Conservation (phyloP, 2,888 invertebrate species). For the Nysson spinosus region DNA sequence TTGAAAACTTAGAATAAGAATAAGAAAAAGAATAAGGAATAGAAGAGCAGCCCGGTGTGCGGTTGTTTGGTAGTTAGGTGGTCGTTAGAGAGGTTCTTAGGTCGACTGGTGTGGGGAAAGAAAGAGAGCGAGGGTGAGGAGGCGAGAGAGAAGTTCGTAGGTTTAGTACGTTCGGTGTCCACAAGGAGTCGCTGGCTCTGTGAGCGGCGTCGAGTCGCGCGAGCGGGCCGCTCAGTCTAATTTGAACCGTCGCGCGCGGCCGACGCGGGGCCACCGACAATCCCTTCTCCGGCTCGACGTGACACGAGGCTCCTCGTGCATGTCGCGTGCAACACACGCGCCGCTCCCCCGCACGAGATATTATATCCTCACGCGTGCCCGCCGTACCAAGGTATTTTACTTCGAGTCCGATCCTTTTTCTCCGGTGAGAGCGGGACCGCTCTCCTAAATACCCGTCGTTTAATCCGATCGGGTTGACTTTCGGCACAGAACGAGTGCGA, state of each 20-base stretch:
- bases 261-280: conserved; percentile 69
- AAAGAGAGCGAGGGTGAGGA: background rate
- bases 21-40: conserved; percentile 6
- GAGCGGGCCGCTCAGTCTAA: conserved; percentile 77
- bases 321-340: conserved; percentile 60
- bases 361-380: conserved; percentile 45
- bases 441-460: background rate
- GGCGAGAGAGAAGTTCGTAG: background rate
- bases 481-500: no score
- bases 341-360: conserved; percentile 53
- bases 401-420: no score
- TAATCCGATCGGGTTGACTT: no score
- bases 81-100: conserved; percentile 66
- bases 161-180: conserved; percentile 70
- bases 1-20: conserved; percentile 3
- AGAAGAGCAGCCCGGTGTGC: conserved; percentile 41
- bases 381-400: no score
- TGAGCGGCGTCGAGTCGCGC: conserved; percentile 75
- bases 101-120: background rate
- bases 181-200: conserved; percentile 75
- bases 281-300: conserved; percentile 60
- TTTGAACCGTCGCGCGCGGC: conserved; percentile 78
- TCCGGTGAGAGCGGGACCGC: no score
- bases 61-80: conserved; percentile 64
- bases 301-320: conserved; percentile 63